Evolutionary conservation across 2,113 vertebrate species (phyloP).

Genomic region (Forbesichthys agassizii): DNA sequence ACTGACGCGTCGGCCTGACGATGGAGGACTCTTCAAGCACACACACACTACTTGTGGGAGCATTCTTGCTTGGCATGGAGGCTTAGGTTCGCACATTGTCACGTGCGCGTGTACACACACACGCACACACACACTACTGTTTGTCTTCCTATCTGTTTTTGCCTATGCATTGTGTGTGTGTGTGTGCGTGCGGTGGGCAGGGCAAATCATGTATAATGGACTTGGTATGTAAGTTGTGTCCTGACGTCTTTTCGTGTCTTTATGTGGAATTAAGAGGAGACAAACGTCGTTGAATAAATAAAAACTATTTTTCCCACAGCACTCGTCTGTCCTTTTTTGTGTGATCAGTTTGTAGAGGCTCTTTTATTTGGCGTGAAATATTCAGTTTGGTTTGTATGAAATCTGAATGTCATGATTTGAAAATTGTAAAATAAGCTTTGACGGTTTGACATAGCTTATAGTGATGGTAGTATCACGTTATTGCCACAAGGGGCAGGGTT

Average conservation of each 20-base stretch:
- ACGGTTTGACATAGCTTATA: too few relatives aligned
- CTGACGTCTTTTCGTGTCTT: slow-evolving; percentile 28
- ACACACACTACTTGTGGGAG: neutral
- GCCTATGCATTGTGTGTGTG: slow-evolving; percentile 56
- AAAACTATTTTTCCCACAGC: slow-evolving; percentile 48
- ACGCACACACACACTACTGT: slow-evolving; percentile 4
- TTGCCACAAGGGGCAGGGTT: too few relatives aligned
- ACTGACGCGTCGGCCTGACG: neutral
- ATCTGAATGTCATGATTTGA: too few relatives aligned
- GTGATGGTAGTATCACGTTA: too few relatives aligned
- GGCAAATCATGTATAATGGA: slow-evolving; percentile 39
- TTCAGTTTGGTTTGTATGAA: too few relatives aligned
- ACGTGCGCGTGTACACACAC: neutral
- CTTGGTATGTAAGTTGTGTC: slow-evolving; percentile 29
- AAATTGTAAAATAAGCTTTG: too few relatives aligned
- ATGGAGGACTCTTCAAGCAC: neutral
- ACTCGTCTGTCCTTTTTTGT: neutral
- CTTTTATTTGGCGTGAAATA: too few relatives aligned
- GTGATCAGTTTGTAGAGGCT: too few relatives aligned
- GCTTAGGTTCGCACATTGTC: neutral
- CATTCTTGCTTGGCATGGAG: neutral
- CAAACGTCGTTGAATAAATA: slow-evolving; percentile 44
- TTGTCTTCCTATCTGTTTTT: slow-evolving; percentile 54
- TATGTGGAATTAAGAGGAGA: slow-evolving; percentile 7
- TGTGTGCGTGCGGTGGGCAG: slow-evolving; percentile 6